A percentile compares a stretch with the other conserved stretches of the same genome.
These are phyloP conservation scores for Nomada fucata DNA, from an alignment of 2,888 invertebrate species.

Conservation along the genomic window DNA sequence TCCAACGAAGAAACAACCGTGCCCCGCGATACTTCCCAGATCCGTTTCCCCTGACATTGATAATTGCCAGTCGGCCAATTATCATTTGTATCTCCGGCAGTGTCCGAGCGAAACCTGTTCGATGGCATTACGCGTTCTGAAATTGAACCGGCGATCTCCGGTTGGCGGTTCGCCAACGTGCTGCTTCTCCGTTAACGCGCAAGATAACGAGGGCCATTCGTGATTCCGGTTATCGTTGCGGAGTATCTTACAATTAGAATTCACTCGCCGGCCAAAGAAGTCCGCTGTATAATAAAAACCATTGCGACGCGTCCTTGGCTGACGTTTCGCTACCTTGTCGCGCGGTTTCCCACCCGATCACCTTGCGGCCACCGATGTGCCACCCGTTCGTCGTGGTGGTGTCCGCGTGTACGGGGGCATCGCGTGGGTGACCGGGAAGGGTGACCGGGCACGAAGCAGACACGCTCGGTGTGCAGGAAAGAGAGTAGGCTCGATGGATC, in stretches of 20 bases:
- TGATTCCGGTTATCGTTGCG: slow-evolving; percentile 19
- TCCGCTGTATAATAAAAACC: slow-evolving; percentile 9
- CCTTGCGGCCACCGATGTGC: slow-evolving; percentile 11
- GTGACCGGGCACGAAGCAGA: too few relatives aligned
- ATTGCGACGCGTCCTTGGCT: slow-evolving; percentile 39
- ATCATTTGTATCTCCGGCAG: slow-evolving; percentile 44
- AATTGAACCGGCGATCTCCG: neutral
- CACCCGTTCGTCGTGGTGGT: neutral
- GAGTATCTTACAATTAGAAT: slow-evolving; percentile 16
- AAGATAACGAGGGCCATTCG: slow-evolving; percentile 13
- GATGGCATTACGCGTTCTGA: neutral
- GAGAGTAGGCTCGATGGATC: neutral
- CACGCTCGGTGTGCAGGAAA: slow-evolving; percentile 16
- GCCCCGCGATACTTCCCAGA: slow-evolving; percentile 24
- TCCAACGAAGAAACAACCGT: slow-evolving; percentile 21
- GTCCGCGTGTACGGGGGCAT: neutral
- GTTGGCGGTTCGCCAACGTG: slow-evolving; percentile 2
- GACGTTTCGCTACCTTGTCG: slow-evolving; percentile 52
- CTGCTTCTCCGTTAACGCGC: slow-evolving; percentile 30
- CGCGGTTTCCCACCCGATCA: slow-evolving; percentile 27
- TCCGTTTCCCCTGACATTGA: slow-evolving; percentile 20
- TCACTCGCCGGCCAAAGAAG: neutral
- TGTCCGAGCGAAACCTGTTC: neutral
- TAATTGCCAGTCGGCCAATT: slow-evolving; percentile 26
- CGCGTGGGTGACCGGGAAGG: neutral